Conservation (phyloP, 2,888 invertebrate genomes). For the Melanostoma scalare region DNA sequence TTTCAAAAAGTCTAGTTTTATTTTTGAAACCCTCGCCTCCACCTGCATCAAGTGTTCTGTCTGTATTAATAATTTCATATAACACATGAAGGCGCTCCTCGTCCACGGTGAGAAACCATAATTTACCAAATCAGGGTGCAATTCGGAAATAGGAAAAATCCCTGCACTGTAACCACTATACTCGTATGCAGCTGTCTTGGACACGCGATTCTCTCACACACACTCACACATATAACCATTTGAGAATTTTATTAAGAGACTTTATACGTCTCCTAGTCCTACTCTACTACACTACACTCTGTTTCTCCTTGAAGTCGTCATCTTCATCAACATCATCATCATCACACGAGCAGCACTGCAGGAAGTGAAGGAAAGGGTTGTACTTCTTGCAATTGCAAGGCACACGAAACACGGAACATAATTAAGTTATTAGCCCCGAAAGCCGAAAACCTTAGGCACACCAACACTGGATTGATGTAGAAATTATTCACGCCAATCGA, state of each 20-base stretch:
- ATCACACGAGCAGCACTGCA: slow-evolving; percentile 1
- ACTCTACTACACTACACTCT: background rate
- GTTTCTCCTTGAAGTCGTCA: background rate
- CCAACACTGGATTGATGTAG: slow-evolving; percentile 67
- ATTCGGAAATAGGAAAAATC: slow-evolving; percentile 36
- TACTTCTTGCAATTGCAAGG: slow-evolving; percentile 30
- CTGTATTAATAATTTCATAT: slow-evolving; percentile 65
- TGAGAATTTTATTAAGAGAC: slow-evolving; percentile 42
- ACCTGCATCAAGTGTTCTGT: slow-evolving; percentile 20
- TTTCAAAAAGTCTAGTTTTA: slow-evolving; percentile 22
- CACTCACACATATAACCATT: slow-evolving; percentile 15
- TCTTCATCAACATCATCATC: slow-evolving; percentile 58
- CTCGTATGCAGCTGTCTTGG: slow-evolving; percentile 47
- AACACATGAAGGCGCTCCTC: slow-evolving; percentile 58
- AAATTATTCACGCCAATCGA: slow-evolving; percentile 73
- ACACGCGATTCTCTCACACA: slow-evolving; percentile 58
- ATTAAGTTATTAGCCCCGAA: slow-evolving; percentile 72
- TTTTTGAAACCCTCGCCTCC: background rate
- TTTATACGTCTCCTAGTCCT: slow-evolving; percentile 20
- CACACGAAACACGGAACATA: slow-evolving; percentile 64
- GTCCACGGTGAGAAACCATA: slow-evolving; percentile 52
- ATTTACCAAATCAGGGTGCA: slow-evolving; percentile 60
- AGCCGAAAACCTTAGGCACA: slow-evolving; percentile 64
- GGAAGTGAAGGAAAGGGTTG: slow-evolving; percentile 31
- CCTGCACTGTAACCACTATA: slow-evolving; percentile 37